A percentile compares a stretch with the other conserved stretches of the same genome.
Evolutionary conservation across 1,140 invertebrate genomes (phyloP).

Genomic region (Aphis craccivora): DNA sequence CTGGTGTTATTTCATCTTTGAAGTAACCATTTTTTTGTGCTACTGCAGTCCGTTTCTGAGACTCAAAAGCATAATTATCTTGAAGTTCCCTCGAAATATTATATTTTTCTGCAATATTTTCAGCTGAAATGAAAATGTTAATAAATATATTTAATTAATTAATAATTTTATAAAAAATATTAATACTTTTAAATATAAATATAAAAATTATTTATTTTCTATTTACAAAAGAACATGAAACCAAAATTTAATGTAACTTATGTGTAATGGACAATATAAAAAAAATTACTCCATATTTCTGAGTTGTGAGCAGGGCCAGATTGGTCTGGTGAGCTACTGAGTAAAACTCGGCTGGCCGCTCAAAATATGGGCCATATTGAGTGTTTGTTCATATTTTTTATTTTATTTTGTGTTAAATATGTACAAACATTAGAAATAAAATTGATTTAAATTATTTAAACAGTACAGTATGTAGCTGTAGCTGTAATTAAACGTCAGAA

Average conservation of each 20-base stretch:
- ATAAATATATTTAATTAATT: neutral
- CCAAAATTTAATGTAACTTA: neutral
- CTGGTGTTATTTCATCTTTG: conserved; percentile 75
- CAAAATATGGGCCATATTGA: too few species aligned
- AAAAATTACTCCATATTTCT: neutral
- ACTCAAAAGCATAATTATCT: conserved; percentile 76
- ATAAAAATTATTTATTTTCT: neutral
- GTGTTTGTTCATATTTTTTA: too few species aligned
- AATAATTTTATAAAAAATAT: neutral
- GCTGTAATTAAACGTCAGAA: too few species aligned
- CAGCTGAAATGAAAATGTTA: conserved; percentile 67
- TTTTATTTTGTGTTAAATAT: too few species aligned
- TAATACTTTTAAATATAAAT: neutral
- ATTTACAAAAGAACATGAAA: neutral
- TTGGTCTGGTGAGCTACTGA: too few species aligned
- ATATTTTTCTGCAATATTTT: conserved; percentile 80
- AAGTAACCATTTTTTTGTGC: conserved; percentile 76
- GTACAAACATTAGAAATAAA: too few species aligned
- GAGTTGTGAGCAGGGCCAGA: too few species aligned
- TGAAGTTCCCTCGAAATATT: conserved; percentile 76
- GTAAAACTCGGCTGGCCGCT: too few species aligned
- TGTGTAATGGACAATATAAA: neutral
- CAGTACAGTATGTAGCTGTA: too few species aligned
- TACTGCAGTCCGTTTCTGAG: conserved; percentile 74
- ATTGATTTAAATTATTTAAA: too few species aligned